Evolutionary conservation across 2,113 vertebrate species (phyloP).

Genomic region (Nyctereutes procyonoides): DNA sequence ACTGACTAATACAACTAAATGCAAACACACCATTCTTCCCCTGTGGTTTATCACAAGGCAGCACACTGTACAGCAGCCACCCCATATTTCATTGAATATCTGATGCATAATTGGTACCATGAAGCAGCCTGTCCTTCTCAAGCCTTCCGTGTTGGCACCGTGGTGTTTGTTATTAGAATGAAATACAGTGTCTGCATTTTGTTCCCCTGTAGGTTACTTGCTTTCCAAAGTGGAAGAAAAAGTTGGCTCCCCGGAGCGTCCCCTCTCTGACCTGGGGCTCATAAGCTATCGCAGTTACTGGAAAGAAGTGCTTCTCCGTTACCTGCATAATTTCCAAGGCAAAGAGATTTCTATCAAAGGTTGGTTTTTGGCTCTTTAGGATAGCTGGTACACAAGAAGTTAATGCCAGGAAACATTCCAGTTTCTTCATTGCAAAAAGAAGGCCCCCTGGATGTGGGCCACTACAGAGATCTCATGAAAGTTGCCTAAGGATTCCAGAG

Average conservation of each 20-base stretch:
- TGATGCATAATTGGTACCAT: not conserved
- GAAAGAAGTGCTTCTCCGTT: conserved; percentile 98
- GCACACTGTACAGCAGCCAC: fast-evolving
- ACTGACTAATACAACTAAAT: not conserved
- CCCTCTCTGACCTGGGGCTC: conserved; percentile 96
- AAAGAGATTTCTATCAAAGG: conserved; percentile 99
- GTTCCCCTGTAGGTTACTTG: conserved; percentile 92
- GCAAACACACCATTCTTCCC: not conserved
- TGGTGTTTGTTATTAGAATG: not conserved
- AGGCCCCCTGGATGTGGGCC: not conserved
- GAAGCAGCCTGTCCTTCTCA: not conserved
- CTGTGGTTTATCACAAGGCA: not conserved
- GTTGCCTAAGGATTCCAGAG: not conserved
- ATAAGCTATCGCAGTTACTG: conserved; percentile 99
- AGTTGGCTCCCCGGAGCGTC: conserved; percentile 97
- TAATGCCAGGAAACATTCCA: not conserved
- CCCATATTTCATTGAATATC: not conserved
- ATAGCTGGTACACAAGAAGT: not conserved
- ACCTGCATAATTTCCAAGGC: conserved; percentile 98
- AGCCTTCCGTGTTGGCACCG: not conserved
- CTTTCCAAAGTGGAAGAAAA: conserved; percentile 99
- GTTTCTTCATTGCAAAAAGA: not conserved
- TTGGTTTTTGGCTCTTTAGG: conserved; percentile 69
- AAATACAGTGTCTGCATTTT: not conserved
- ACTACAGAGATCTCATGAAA: not conserved